Percentiles rank a stretch among this genome's conserved stretches.
These are phyloP conservation scores for Erythrocercus mccallii DNA, from an alignment of 2,113 vertebrate genomes.

Conservation along the genomic window DNA sequence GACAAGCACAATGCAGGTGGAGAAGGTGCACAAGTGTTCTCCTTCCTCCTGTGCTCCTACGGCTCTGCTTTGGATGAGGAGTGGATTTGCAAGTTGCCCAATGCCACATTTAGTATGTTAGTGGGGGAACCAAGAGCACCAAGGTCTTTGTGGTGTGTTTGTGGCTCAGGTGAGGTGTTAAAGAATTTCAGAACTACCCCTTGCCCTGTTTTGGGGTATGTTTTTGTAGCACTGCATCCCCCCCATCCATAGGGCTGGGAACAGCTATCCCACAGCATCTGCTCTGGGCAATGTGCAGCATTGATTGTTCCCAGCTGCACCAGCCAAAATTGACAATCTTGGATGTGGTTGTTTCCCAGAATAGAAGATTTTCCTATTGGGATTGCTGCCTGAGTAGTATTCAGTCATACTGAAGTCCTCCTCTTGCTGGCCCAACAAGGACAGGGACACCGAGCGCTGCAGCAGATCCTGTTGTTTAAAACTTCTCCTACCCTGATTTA, in stretches of 20 bases:
- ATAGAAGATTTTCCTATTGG: background rate
- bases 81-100: fast-evolving
- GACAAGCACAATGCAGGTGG: fast-evolving
- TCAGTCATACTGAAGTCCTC: background rate
- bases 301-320: background rate
- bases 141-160: background rate
- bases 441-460: background rate
- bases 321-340: background rate
- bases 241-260: background rate
- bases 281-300: background rate
- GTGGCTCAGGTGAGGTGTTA: background rate
- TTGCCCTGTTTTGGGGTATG: background rate
- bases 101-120: no score
- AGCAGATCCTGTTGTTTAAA: background rate
- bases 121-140: background rate
- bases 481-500: no score
- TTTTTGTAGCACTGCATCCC: background rate
- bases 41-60: background rate
- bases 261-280: fast-evolving
- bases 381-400: background rate
- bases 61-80: background rate
- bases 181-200: background rate
- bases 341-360: background rate
- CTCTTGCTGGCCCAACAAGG: background rate
- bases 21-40: background rate